Percentiles rank a stretch among this genome's conserved stretches.
These are phyloP conservation scores for Eretmocerus hayati DNA, from an alignment of 2,888 invertebrate genomes.

Conservation along the genomic window DNA sequence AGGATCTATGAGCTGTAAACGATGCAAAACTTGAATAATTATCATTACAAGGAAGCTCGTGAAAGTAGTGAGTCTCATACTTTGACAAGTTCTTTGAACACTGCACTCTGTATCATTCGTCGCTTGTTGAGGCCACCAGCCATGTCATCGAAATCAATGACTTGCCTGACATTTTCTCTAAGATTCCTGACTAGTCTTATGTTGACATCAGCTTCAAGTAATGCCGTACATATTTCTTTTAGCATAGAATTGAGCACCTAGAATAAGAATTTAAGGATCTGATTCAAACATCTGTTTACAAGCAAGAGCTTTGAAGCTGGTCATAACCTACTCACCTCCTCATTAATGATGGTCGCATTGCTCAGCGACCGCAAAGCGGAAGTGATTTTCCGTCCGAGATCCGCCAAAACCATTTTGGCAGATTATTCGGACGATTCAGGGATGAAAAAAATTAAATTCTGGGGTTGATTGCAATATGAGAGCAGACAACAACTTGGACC, in stretches of 20 bases:
- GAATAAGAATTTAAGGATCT: constrained; percentile 4
- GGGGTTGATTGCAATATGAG: too few relatives aligned
- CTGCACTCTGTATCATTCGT: constrained; percentile 97
- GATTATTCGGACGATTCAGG: constrained; percentile 3
- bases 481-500: too few relatives aligned
- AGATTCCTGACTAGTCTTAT: constrained; percentile 91
- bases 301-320: background rate
- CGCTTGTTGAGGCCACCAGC: constrained; percentile 96
- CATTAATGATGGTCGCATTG: constrained; percentile 97
- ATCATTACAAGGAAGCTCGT: too few relatives aligned
- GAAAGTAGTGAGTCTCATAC: too few relatives aligned
- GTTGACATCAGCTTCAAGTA: constrained; percentile 96
- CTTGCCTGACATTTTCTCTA: constrained; percentile 92
- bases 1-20: constrained; percentile 82
- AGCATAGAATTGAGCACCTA: constrained; percentile 98
- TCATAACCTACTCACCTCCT: constrained; percentile 69
- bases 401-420: constrained; percentile 94
- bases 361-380: constrained; percentile 94
- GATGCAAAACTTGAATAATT: background rate
- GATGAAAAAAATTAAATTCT: background rate
- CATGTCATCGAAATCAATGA: constrained; percentile 99
- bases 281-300: constrained; percentile 34
- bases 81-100: constrained; percentile 96
- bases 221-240: constrained; percentile 95
- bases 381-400: constrained; percentile 98